phyloP scores from a whole-genome alignment of 1,140 invertebrate genomes.

The Camponotus pennsylvanicus region DNA sequence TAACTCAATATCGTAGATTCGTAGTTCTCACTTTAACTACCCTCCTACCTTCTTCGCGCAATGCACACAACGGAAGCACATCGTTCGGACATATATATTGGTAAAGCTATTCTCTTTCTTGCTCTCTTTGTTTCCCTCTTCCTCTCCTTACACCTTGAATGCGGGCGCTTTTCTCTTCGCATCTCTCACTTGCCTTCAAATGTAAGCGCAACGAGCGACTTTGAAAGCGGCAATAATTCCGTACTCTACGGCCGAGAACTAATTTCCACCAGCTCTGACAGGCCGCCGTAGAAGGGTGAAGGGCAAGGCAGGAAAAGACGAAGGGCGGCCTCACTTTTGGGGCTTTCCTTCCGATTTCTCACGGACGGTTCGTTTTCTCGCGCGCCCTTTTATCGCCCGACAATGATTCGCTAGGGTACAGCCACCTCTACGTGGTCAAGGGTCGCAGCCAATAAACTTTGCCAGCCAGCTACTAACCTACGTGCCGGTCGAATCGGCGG shows the following conservation, averaged over 20 bases:
- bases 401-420: slow-evolving; percentile 57
- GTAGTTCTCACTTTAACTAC: slow-evolving; percentile 77
- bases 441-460: slow-evolving; percentile 67
- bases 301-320: slow-evolving; percentile 42
- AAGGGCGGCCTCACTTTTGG: slow-evolving; percentile 47
- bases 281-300: slow-evolving; percentile 4
- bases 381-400: slow-evolving; percentile 69
- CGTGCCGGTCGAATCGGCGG: slow-evolving; percentile 44
- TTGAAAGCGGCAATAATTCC: slow-evolving; percentile 80
- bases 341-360: slow-evolving; percentile 22
- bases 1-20: slow-evolving; percentile 84
- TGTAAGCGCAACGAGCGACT: slow-evolving; percentile 72
- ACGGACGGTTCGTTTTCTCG: slow-evolving; percentile 66
- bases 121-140: slow-evolving; percentile 28
- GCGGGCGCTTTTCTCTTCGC: slow-evolving; percentile 60
- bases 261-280: slow-evolving; percentile 74
- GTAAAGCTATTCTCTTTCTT: background rate
- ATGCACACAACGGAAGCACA: slow-evolving; percentile 58
- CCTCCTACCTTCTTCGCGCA: slow-evolving; percentile 49
- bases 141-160: slow-evolving; percentile 22
- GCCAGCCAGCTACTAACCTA: slow-evolving; percentile 24
- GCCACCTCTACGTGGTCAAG: slow-evolving; percentile 50
- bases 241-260: slow-evolving; percentile 75
- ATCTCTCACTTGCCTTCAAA: slow-evolving; percentile 60
- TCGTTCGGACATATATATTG: slow-evolving; percentile 16